Percentiles rank a stretch among this genome's conserved stretches.
Evolutionary conservation across 92 coral and sea anemone genomes (phyloP).

Genomic region (Umimayanthus chanpuru): DNA sequence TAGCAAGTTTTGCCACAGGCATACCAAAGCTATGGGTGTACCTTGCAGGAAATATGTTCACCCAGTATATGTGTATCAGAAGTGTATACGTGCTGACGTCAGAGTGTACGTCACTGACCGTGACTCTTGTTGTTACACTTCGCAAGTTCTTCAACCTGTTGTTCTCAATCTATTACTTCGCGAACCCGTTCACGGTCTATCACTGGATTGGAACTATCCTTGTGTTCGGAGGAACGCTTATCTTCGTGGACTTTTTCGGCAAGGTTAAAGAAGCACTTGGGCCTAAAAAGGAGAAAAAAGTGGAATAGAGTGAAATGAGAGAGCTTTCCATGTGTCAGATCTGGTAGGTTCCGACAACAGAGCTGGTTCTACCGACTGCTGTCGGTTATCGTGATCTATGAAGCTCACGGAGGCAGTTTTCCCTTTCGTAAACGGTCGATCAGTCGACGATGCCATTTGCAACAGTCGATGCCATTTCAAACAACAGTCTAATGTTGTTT

Average conservation of each 20-base stretch:
- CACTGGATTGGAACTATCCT: conserved; percentile 92
- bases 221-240: conserved; percentile 86
- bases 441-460: too few relatives aligned
- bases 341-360: too few relatives aligned
- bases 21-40: conserved; percentile 93
- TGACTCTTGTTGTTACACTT: conserved; percentile 92
- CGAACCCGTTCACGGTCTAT: conserved; percentile 84
- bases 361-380: too few relatives aligned
- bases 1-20: conserved; percentile 57
- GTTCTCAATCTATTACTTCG: conserved; percentile 83
- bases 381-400: too few relatives aligned
- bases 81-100: conserved; percentile 93
- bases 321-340: too few relatives aligned
- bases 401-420: too few relatives aligned
- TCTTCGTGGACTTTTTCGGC: conserved; percentile 83
- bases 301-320: conserved; percentile 3
- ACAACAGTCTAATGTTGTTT: too few relatives aligned
- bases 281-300: conserved; percentile 36
- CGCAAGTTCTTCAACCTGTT: conserved; percentile 93
- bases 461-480: too few relatives aligned
- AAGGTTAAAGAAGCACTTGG: conserved; percentile 60
- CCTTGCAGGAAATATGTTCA: conserved; percentile 82
- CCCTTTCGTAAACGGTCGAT: too few relatives aligned
- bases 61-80: conserved; percentile 91
- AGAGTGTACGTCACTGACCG: conserved; percentile 92